These are phyloP conservation scores for Perognathus longimembris DNA, from an alignment of 2,113 vertebrate species.

Conservation along the genomic window DNA sequence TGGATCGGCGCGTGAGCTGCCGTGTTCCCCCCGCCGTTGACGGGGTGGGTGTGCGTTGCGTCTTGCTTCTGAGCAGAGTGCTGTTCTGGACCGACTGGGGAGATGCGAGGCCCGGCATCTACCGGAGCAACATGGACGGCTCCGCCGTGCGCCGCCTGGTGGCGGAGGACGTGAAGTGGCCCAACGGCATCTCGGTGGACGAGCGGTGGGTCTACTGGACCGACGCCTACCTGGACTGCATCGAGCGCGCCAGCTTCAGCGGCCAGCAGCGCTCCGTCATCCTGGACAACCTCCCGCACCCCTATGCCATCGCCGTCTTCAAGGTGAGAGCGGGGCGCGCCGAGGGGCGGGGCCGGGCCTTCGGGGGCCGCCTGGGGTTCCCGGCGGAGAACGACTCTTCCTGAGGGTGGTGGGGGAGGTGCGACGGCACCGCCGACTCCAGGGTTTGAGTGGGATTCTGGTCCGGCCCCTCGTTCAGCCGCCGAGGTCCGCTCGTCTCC, in stretches of 20 bases:
- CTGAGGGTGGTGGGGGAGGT: not conserved
- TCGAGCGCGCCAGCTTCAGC: constrained; percentile 92
- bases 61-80: constrained; percentile 85
- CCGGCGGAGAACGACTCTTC: not conserved
- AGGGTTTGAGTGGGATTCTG: not conserved
- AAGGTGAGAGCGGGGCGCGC: constrained; percentile 86
- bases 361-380: too few relatives aligned
- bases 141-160: constrained; percentile 90
- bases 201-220: constrained; percentile 98
- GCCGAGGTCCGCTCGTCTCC: not conserved
- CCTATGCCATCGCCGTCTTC: constrained; percentile 97
- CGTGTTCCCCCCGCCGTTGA: not conserved
- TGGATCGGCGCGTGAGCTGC: not conserved
- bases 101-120: constrained; percentile 93
- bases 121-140: constrained; percentile 95
- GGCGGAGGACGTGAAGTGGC: constrained; percentile 95
- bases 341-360: too few relatives aligned
- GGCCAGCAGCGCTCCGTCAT: constrained; percentile 93
- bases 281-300: constrained; percentile 95
- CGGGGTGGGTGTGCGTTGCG: not conserved
- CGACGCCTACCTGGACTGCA: constrained; percentile 96
- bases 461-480: not conserved
- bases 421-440: not conserved
- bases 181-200: constrained; percentile 96
- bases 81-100: constrained; percentile 99